These are phyloP conservation scores for Scarus forsteni DNA, from an alignment of 2,797 vertebrate species.

Conservation along the genomic window DNA sequence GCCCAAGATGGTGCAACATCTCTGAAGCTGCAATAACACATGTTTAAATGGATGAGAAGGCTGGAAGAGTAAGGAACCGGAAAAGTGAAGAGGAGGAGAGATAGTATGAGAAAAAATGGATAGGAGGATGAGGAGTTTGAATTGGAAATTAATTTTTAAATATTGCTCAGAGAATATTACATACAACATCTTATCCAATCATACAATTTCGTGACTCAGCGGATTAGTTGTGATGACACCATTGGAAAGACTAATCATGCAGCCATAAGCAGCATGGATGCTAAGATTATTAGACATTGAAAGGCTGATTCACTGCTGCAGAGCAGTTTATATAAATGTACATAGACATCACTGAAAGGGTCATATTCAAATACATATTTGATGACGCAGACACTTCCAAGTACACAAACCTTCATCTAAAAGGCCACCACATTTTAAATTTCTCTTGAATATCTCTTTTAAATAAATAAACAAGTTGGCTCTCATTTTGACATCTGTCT, in stretches of 20 bases:
- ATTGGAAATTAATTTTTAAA: background rate
- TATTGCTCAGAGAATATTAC: background rate
- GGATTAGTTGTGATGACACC: background rate
- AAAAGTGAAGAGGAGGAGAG: background rate
- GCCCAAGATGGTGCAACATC: constrained; percentile 28
- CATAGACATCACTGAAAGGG: too few species aligned
- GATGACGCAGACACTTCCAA: too few species aligned
- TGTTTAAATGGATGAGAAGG: constrained; percentile 18
- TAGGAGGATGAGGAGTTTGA: background rate
- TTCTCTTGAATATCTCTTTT: too few species aligned
- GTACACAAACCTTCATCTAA: too few species aligned
- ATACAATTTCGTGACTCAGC: background rate
- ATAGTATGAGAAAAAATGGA: constrained; percentile 8
- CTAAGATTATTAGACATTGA: background rate
- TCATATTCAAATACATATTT: background rate
- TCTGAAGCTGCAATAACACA: constrained; percentile 16
- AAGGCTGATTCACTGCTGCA: background rate
- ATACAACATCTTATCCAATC: background rate
- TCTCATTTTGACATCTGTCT: too few species aligned
- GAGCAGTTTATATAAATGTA: too few species aligned
- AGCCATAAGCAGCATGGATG: background rate
- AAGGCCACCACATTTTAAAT: too few species aligned
- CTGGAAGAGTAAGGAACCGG: background rate
- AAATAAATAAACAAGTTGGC: too few species aligned
- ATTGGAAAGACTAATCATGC: background rate